phyloP scores from a whole-genome alignment of 2,797 vertebrate genomes.

The Gadopsis bispinosus region DNA sequence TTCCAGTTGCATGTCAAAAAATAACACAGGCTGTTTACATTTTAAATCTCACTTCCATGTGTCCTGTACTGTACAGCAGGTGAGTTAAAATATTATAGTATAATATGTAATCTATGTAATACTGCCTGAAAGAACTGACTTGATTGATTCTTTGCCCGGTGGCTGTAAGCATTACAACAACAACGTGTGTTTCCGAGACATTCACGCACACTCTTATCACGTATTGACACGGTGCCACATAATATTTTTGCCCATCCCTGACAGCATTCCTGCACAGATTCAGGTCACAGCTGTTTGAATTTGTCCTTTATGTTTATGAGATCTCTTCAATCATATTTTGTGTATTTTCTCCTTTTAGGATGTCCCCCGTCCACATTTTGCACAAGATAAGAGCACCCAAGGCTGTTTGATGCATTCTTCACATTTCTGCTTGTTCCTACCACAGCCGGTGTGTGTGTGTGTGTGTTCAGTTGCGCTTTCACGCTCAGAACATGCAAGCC shows the following conservation, averaged over 20 bases:
- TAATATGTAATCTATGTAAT: not conserved
- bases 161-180: slow-evolving; percentile 9
- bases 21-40: slow-evolving; percentile 10
- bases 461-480: slow-evolving; percentile 32
- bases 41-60: not conserved
- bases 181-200: slow-evolving; percentile 3
- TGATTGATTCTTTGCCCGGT: not conserved
- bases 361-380: slow-evolving; percentile 51
- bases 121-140: not conserved
- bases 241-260: slow-evolving; percentile 2
- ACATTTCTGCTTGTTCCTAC: slow-evolving; percentile 67
- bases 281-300: slow-evolving; percentile 57
- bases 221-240: slow-evolving; percentile 14
- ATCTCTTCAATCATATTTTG: slow-evolving; percentile 32
- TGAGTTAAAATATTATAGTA: not conserved
- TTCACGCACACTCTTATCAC: slow-evolving; percentile 15
- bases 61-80: not conserved
- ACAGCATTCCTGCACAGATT: slow-evolving; percentile 36
- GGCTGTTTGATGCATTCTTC: slow-evolving; percentile 73
- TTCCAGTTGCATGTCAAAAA: slow-evolving; percentile 55
- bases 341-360: slow-evolving; percentile 52
- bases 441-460: slow-evolving; percentile 20
- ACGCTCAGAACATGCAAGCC: slow-evolving; percentile 5
- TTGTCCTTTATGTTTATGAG: slow-evolving; percentile 35
- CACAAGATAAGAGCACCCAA: slow-evolving; percentile 70